Conservation (phyloP, 2,797 vertebrate genomes). For the Strix occidentalis region DNA sequence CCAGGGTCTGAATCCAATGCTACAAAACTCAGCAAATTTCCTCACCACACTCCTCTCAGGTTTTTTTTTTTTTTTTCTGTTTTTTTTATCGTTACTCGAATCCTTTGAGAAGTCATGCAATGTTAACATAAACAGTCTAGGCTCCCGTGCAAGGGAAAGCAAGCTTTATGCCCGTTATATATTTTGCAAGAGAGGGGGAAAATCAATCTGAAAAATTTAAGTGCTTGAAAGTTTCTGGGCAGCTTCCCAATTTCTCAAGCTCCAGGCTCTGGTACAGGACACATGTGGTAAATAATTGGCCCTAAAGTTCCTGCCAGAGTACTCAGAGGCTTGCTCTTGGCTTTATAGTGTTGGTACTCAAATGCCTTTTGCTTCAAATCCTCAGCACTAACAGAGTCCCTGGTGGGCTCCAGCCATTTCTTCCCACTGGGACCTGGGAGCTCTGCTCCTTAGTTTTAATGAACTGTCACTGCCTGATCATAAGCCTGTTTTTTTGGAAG, state of each 20-base stretch:
- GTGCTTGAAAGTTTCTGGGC: conserved; percentile 33
- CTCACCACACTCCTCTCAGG: rapidly evolving
- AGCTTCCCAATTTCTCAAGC: conserved; percentile 5
- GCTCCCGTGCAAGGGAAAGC: neutral
- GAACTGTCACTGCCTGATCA: neutral
- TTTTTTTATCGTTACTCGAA: neutral
- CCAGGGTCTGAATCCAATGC: neutral
- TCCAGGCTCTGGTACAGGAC: neutral
- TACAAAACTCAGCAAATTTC: neutral
- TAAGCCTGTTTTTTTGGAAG: neutral
- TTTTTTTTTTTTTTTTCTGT: neutral
- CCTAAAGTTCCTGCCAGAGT: neutral
- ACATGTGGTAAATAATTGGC: neutral
- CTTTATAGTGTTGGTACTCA: neutral
- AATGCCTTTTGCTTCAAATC: neutral
- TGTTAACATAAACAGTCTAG: neutral
- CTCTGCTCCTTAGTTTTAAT: neutral
- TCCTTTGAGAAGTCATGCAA: neutral
- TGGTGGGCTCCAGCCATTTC: neutral
- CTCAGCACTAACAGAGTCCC: neutral
- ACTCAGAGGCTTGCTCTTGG: neutral
- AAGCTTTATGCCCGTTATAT: neutral
- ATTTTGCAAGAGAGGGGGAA: neutral
- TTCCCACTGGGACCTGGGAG: neutral
- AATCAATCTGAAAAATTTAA: neutral